Conservation (phyloP, 2,888 invertebrate genomes). For the Diploptera punctata region DNA sequence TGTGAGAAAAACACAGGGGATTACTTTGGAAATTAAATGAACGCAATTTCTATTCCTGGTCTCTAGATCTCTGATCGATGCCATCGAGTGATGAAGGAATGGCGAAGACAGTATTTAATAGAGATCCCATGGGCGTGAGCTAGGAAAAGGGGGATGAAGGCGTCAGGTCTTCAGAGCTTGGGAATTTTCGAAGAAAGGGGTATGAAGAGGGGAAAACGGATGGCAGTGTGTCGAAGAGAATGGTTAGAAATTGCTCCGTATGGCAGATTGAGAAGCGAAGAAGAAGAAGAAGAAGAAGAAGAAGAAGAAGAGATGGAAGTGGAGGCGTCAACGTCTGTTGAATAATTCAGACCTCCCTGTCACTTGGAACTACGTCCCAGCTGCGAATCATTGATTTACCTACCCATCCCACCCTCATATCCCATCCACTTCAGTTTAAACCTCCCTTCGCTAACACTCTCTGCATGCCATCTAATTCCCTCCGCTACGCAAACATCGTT, state of each 20-base stretch:
- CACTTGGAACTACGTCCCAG: conserved; percentile 34
- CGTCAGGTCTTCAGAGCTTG: conserved; percentile 1
- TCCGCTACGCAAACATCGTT: conserved; percentile 36
- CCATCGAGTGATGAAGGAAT: background rate
- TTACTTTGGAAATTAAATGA: background rate
- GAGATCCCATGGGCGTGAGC: too few relatives aligned
- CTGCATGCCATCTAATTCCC: conserved; percentile 31
- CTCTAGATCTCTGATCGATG: background rate
- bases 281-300: background rate
- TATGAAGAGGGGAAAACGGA: background rate
- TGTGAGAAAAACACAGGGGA: background rate
- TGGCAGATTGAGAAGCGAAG: background rate
- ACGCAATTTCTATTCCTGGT: background rate
- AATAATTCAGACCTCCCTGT: conserved; percentile 36
- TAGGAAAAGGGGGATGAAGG: background rate
- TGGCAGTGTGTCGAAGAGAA: conserved; percentile 13
- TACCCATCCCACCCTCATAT: conserved; percentile 21
- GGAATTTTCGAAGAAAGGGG: conserved; percentile 6
- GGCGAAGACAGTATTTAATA: background rate
- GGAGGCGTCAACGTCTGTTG: conserved; percentile 29
- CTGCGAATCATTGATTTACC: conserved; percentile 40
- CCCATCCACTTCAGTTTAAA: conserved; percentile 29
- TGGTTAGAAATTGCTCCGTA: conserved; percentile 6
- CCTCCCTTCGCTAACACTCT: conserved; percentile 27
- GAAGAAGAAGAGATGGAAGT: background rate